phyloP scores from a whole-genome alignment of 2,888 invertebrate species.

The Malthinus flaveolus region DNA sequence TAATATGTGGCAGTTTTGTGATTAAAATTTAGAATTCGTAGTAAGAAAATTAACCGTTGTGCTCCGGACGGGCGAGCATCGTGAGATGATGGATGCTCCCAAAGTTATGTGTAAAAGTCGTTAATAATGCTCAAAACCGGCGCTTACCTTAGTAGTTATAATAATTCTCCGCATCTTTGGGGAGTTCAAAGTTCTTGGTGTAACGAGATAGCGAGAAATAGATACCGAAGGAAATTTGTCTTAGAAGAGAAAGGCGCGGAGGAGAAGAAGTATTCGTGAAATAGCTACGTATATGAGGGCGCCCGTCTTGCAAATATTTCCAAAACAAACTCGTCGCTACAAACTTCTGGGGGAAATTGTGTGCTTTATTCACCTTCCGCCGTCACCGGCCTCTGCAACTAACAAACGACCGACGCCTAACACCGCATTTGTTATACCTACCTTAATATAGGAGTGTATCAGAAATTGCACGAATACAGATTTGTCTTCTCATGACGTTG shows the following conservation, averaged over 20 bases:
- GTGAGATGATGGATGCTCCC: slow-evolving; percentile 52
- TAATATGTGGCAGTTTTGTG: slow-evolving; percentile 38
- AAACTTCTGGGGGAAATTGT: slow-evolving; percentile 37
- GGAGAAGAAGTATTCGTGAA: slow-evolving; percentile 25
- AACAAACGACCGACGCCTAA: slow-evolving; percentile 46
- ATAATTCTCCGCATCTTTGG: slow-evolving; percentile 52
- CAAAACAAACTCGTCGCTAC: slow-evolving; percentile 40
- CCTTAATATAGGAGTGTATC: slow-evolving; percentile 48
- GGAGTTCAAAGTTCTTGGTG: slow-evolving; percentile 51
- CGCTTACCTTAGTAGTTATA: slow-evolving; percentile 51
- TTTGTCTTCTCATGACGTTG: slow-evolving; percentile 45
- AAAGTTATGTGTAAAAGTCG: slow-evolving; percentile 56
- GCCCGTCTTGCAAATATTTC: slow-evolving; percentile 39
- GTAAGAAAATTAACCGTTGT: slow-evolving; percentile 45
- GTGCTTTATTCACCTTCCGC: slow-evolving; percentile 39
- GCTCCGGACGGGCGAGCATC: slow-evolving; percentile 32
- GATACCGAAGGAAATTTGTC: slow-evolving; percentile 52
- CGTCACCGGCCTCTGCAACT: slow-evolving; percentile 36
- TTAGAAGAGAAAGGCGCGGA: slow-evolving; percentile 33
- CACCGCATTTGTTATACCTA: slow-evolving; percentile 46
- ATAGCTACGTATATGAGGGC: slow-evolving; percentile 33
- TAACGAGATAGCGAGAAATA: slow-evolving; percentile 52
- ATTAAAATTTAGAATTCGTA: slow-evolving; percentile 42
- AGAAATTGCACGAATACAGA: slow-evolving; percentile 48
- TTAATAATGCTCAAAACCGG: slow-evolving; percentile 55